Evolutionary conservation across 2,113 vertebrate species (phyloP).

Genomic region (Poeciliopsis turrubarensis): DNA sequence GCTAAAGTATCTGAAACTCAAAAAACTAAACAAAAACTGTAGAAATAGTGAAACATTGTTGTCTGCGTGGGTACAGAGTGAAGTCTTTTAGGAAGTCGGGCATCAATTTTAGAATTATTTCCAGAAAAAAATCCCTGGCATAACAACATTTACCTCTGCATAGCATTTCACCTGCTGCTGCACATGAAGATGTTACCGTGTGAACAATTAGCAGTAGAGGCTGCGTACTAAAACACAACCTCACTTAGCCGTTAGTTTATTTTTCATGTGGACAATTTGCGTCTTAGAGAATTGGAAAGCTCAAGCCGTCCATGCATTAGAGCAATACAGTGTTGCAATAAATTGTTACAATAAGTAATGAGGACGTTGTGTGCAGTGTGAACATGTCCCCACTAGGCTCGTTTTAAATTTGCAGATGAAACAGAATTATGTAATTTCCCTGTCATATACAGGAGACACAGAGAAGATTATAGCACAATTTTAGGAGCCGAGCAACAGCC

Average conservation of each 20-base stretch:
- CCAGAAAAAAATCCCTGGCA: too few species aligned
- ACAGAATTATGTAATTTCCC: conserved; percentile 52
- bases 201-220: neutral
- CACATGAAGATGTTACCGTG: neutral
- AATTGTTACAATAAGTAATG: conserved; percentile 10
- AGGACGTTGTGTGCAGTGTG: conserved; percentile 18
- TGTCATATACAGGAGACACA: conserved; percentile 45
- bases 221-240: too few species aligned
- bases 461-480: conserved; percentile 41
- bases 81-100: too few species aligned
- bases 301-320: neutral
- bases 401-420: conserved; percentile 43
- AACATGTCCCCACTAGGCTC: conserved; percentile 14
- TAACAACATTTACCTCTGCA: neutral
- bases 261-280: neutral
- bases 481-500: conserved; percentile 46
- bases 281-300: neutral
- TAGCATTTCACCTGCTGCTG: neutral
- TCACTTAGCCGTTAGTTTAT: neutral
- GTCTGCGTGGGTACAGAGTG: too few species aligned
- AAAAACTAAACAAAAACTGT: too few species aligned
- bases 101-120: too few species aligned
- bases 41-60: too few species aligned
- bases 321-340: neutral
- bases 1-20: too few species aligned